Base-by-base conservation (phyloP, 1,140 invertebrate genomes). In the Dendrolimus kikuchii region DNA sequence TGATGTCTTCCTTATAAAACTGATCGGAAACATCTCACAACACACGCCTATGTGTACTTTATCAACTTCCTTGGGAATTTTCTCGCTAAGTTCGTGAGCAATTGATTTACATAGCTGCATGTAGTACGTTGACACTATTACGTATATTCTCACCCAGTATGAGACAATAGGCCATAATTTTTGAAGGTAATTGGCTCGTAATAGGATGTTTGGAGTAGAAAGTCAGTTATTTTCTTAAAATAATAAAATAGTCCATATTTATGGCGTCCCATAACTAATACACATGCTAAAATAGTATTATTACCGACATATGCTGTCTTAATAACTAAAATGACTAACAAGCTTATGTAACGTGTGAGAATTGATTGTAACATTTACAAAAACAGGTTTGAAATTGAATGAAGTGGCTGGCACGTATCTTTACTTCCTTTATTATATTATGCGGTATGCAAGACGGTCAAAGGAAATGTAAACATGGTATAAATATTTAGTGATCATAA, bases 61-160 rank as follows among this genome's bases (percentile, higher is more conserved):
- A 49, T 8, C 40, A 41, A 53, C 64, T 73, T 69, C 71, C 68
- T 59, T 69, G 66, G 61, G 66, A 74, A 71, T 55, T 60, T 57
- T 55, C 59, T 63, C 57, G 23, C 23, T 23, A 23, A 23, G 23
- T 64, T 58, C 53, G 48, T 36, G 7, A 47, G 52, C 60, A 68
- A 68, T 64, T 61, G 61, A 66, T 68, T 68, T 65, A 68, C 63
- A 64, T 55, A 64, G 40, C 55, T 43, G 47, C 39, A n/a, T 39
- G 9, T 39, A 38, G 39, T 40, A 40, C 9, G 40, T 23, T 42
- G 10, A 42, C 36, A 48, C 55, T 42, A 40, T 55, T 55, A 53
- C 46, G 51, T 53, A 8, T n/a, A n/a, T 10, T 36, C 7, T 40
- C 38, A 38, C 41, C 41, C 46, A 9, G 7, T 49, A 48, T 44